Evolutionary conservation across 2,797 vertebrate species (phyloP).

Genomic region (Darevskia mixta): DNA sequence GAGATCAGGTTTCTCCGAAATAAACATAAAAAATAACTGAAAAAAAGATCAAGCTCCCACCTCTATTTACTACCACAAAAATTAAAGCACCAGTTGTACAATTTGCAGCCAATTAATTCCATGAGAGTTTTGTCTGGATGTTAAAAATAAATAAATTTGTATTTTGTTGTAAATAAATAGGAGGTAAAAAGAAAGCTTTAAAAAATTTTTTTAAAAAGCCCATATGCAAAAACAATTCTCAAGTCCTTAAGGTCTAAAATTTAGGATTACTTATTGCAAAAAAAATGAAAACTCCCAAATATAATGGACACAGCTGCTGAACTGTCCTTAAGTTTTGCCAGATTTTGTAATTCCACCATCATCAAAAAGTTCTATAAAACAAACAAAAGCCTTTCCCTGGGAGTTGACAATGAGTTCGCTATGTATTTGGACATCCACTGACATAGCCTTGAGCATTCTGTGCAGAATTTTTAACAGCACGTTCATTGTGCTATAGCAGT

Average conservation of each 20-base stretch:
- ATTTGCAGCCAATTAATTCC: neutral
- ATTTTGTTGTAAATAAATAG: neutral
- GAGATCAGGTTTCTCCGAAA: neutral
- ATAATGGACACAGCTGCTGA: slow-evolving; percentile 50
- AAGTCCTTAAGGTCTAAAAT: slow-evolving; percentile 48
- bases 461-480: neutral
- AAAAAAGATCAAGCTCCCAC: neutral
- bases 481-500: neutral
- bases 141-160: neutral
- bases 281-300: slow-evolving; percentile 52
- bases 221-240: slow-evolving; percentile 1
- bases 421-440: neutral
- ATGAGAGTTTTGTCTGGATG: neutral
- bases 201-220: neutral
- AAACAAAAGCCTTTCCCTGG: neutral
- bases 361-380: neutral
- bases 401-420: neutral
- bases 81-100: neutral
- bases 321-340: neutral
- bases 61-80: neutral
- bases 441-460: fast-evolving
- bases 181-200: neutral
- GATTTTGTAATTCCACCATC: neutral
- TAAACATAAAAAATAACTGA: neutral
- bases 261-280: slow-evolving; percentile 44